Evolutionary conservation across 2,888 invertebrate genomes (phyloP), one percentile per base, ranked within the genome.

Genomic region (Synanthedon formicaeformis): DNA sequence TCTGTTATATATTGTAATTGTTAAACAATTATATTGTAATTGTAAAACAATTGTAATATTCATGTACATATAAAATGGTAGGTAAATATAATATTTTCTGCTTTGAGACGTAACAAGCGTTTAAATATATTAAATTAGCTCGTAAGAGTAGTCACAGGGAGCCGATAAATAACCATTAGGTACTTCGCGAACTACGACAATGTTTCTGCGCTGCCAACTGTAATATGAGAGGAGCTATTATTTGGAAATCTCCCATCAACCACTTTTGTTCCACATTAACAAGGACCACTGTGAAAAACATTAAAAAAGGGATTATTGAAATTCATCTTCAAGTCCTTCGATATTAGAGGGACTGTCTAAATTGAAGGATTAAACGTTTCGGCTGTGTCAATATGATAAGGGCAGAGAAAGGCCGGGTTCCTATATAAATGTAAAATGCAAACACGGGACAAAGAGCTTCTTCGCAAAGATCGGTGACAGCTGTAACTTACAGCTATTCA

Each of bases 341-440:
- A 71, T 68, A 75, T 75, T 70, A 71, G 71, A 75, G 72, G 68
- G 65, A 71, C 61, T 64, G 62, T 64, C 60, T 66, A 73, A 77
- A 81, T 79, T 77, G 76, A 75, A 72, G 77, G 78, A 78, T 80
- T 80, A 77, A 75, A 75, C 65, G 64, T 70, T 69, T 67, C 64
- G 72, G 67, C 79, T 82, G 79, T 73, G 78, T 74, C 81, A 81
- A 83, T 80, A 78, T 69, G 83, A 85, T 84, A 84, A 83, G 77
- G 74, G 71, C 70, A 69, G 71, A 66, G 74, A 76, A 78, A 73
- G 71, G 73, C 66, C 64, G 63, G 63, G 65, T 61, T 61, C 62
- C 60, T 65, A 60, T 68, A 66, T 71, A 71, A 76, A 76, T 74
- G 75, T 75, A 77, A 78, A 80, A 75, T 77, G 75, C 71, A 75